These are phyloP conservation scores for Burhinus oedicnemus DNA, from an alignment of 2,113 vertebrate genomes.

Conservation along the genomic window DNA sequence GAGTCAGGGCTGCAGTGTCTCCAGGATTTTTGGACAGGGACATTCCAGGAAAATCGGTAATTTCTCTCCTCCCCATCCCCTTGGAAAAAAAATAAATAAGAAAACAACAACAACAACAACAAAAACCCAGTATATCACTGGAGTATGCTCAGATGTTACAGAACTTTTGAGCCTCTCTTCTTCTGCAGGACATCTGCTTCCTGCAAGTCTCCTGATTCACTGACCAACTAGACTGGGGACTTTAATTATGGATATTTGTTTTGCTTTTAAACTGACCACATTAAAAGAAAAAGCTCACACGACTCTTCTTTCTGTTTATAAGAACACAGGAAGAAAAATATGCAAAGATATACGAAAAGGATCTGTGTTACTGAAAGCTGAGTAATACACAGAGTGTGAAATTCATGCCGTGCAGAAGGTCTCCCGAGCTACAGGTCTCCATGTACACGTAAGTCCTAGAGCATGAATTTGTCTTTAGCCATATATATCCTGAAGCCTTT, in stretches of 20 bases:
- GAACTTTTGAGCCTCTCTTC: background rate
- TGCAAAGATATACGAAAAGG: background rate
- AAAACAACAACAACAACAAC: background rate
- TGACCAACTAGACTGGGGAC: slow-evolving; percentile 52
- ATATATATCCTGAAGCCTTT: background rate
- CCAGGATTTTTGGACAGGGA: slow-evolving; percentile 19
- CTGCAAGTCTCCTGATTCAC: slow-evolving; percentile 40
- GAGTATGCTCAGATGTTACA: background rate
- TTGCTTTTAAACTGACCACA: slow-evolving; percentile 62
- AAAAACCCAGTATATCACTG: background rate
- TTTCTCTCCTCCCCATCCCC: slow-evolving; percentile 1
- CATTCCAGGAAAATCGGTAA: slow-evolving; percentile 66
- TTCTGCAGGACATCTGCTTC: slow-evolving; percentile 62
- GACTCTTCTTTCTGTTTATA: slow-evolving; percentile 39
- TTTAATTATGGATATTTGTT: slow-evolving; percentile 49
- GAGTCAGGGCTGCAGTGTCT: background rate
- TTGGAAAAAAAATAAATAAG: slow-evolving; percentile 31
- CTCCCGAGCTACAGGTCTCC: background rate
- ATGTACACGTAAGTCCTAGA: background rate
- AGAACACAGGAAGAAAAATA: slow-evolving; percentile 31
- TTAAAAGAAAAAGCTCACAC: slow-evolving; percentile 37
- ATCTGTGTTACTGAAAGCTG: background rate
- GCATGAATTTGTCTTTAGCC: background rate
- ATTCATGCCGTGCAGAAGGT: background rate
- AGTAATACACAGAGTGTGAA: background rate